phyloP scores from a whole-genome alignment of 1,140 invertebrate genomes.

The Diorhabda carinulata region DNA sequence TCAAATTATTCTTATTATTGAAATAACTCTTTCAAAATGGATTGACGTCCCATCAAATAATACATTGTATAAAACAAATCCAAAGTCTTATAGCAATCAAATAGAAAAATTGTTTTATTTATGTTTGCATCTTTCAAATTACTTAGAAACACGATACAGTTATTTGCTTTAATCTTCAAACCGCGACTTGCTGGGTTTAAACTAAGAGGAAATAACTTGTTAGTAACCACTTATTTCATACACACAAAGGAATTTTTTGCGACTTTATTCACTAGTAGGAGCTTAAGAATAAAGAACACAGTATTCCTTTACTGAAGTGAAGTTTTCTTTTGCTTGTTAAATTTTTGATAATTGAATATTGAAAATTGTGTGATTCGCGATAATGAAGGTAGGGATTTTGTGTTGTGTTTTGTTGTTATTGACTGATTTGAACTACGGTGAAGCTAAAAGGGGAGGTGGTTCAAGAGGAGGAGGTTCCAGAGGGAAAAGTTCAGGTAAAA shows the following conservation, averaged over 20 bases:
- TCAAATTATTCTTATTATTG: too few relatives aligned
- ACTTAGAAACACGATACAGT: not conserved
- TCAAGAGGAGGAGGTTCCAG: slow-evolving; percentile 8
- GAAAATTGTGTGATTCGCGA: too few relatives aligned
- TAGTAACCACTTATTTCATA: not conserved
- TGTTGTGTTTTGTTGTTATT: slow-evolving; percentile 16
- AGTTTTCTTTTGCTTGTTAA: too few relatives aligned
- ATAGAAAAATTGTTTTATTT: slow-evolving; percentile 3
- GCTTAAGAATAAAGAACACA: too few relatives aligned
- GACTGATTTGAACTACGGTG: not conserved
- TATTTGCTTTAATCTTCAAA: not conserved
- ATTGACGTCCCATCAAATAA: too few relatives aligned
- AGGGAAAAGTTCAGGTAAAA: slow-evolving; percentile 6
- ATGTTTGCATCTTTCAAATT: not conserved
- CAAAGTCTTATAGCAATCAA: not conserved
- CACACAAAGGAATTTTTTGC: not conserved
- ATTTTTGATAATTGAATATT: too few relatives aligned
- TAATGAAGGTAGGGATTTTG: slow-evolving; percentile 19
- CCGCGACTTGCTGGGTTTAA: not conserved
- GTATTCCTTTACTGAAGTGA: too few relatives aligned
- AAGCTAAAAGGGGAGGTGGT: slow-evolving; percentile 1
- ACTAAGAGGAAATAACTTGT: not conserved
- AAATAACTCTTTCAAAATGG: too few relatives aligned
- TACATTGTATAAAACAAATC: too few relatives aligned
- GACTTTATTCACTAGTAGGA: too few relatives aligned